Base-by-base conservation (phyloP, 1,140 invertebrate species). In the Caenorhabditis tropicalis region DNA sequence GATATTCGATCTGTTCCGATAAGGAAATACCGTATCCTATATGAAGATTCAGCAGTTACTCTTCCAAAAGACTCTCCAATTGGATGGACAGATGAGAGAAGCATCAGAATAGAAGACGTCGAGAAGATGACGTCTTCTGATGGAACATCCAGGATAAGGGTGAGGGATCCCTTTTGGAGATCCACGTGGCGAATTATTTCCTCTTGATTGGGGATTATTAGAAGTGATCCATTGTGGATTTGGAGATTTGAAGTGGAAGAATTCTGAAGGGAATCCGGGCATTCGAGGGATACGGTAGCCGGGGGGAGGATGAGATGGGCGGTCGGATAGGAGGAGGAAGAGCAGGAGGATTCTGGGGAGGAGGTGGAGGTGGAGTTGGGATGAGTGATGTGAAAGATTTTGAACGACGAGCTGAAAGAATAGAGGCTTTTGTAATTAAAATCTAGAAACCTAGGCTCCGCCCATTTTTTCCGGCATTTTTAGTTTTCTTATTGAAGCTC, bases 121-220 rank as follows among this genome's bases (percentile, higher is more conserved):
- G 65, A 16, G 2, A 74, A 74, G 24, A 10, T n/a, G 2, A 74
- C 65, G 36, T 74, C 65, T 74, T 74, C 65, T 74, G 65, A 74
- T 12, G n/a, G n/a, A 16, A 43, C 33, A 24, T 74, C 65, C 9
- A 43, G 43, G 21, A 74, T 74, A 74, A 74, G n/a, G 65, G 65
- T 6, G n/a, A 24, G 2, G n/a, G n/a, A n/a, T n/a, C n/a, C n/a
- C n/a, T n/a, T n/a, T 24, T 10, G 15, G 65, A 43, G 24, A 43
- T 74, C 65, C 65, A 74, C 65, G 65, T 74, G 65, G 5, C n/a
- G 33, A 12, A 74, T 74, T 6, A 74, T 12, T 24, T 74, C 65
- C 0, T 33, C 6, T 24, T 74, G 65, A 7, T 33, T 43, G 0
- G 65, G 65, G 10, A 74, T 74, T n/a, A n/a, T n/a, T 2, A 74